phyloP scores from a whole-genome alignment of 30 jellyfish, hydroid and myxozoan genomes.

The Hydra vulgaris region DNA sequence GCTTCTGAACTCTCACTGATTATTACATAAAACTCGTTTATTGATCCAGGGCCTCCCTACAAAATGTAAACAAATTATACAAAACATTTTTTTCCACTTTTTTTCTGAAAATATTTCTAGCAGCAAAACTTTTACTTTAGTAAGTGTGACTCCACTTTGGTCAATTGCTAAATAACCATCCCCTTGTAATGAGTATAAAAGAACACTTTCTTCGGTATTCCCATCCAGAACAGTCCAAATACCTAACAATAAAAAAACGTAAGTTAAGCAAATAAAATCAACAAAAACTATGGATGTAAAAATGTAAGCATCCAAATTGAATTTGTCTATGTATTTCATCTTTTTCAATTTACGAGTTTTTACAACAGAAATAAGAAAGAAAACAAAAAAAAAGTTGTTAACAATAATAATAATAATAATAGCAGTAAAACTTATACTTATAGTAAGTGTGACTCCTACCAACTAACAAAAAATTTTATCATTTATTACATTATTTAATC shows the following conservation, averaged over 20 bases:
- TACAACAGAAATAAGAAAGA: too few relatives aligned
- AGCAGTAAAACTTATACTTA: neutral
- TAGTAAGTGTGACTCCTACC: too few relatives aligned
- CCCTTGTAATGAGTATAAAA: neutral
- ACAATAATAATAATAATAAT: too few relatives aligned
- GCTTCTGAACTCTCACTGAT: neutral
- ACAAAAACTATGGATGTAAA: too few relatives aligned
- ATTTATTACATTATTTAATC: too few relatives aligned
- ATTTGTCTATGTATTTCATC: too few relatives aligned
- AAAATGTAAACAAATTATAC: neutral
- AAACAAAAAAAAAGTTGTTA: neutral
- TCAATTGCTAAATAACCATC: neutral
- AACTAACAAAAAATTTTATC: too few relatives aligned
- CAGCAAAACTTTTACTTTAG: neutral
- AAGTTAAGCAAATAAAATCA: neutral
- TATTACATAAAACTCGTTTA: slow-evolving; percentile 40
- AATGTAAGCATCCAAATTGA: too few relatives aligned
- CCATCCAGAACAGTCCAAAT: neutral
- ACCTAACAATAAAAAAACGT: neutral
- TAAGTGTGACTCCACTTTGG: neutral
- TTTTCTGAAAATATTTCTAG: neutral
- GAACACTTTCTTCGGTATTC: neutral
- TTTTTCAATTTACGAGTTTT: too few relatives aligned
- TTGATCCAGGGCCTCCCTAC: slow-evolving; percentile 85
- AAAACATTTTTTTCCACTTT: too few relatives aligned